Evolutionary conservation across 1,140 invertebrate species (phyloP).

Genomic region (Colletes latitarsis): DNA sequence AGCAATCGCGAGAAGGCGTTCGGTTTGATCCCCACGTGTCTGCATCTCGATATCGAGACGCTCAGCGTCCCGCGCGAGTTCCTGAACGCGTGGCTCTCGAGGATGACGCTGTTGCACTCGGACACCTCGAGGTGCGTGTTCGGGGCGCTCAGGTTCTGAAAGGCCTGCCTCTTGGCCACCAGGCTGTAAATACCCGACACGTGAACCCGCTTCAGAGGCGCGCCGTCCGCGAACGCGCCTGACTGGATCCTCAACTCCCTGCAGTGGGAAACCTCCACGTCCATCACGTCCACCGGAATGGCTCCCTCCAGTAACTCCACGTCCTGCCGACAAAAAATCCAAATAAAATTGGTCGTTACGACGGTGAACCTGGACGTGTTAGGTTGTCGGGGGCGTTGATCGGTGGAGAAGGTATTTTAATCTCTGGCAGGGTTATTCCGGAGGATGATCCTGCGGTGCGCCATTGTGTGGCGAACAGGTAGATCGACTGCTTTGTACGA

Average conservation of each 20-base stretch:
- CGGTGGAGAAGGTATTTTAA: background rate
- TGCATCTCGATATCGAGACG: slow-evolving; percentile 82
- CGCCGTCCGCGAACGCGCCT: slow-evolving; percentile 78
- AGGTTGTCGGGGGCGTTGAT: background rate
- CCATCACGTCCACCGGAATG: slow-evolving; percentile 81
- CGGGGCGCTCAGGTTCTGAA: slow-evolving; percentile 81
- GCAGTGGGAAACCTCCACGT: slow-evolving; percentile 83
- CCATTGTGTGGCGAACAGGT: background rate
- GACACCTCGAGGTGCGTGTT: slow-evolving; percentile 81
- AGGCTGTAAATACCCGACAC: slow-evolving; percentile 80
- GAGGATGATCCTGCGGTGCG: background rate
- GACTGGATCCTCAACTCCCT: slow-evolving; percentile 82
- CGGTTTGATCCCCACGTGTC: slow-evolving; percentile 82
- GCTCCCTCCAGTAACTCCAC: slow-evolving; percentile 81
- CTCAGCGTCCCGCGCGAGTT: slow-evolving; percentile 83
- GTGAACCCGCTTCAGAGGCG: slow-evolving; percentile 78
- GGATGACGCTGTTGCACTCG: slow-evolving; percentile 80
- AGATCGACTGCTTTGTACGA: background rate
- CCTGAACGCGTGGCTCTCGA: slow-evolving; percentile 82
- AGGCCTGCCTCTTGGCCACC: slow-evolving; percentile 81
- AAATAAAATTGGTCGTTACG: slow-evolving; percentile 42
- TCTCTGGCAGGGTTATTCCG: background rate
- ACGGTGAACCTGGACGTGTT: too few species aligned
- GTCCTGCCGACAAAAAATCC: slow-evolving; percentile 72
- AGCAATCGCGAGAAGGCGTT: slow-evolving; percentile 85